Base-by-base conservation (phyloP, 2,113 vertebrate species). In the Naja naja region DNA sequence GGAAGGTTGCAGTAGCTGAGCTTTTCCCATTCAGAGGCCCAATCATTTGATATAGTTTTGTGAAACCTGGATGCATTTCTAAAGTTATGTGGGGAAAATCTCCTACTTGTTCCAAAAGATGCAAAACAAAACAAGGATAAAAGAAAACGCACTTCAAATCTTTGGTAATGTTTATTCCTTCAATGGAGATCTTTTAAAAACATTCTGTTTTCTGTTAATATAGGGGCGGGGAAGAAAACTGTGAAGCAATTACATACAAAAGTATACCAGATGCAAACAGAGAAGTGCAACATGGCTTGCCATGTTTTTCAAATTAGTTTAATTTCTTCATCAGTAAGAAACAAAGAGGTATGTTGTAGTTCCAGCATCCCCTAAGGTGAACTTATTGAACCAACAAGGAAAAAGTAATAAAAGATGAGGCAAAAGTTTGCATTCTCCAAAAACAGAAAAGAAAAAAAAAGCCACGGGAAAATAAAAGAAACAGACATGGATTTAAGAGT, bases 301-400 rank as follows among this genome's bases (percentile, higher is more conserved):
- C 96, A 96, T 81, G 5, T 98, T 97, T 97, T 98, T 97, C 95
- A 96, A 96, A 97, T 97, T 97, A 97, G 81, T 95, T 90, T 95
- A 95, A 89, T 95, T 97, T 95, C 95, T 96, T 96, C 96, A 97
- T 96, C 95, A 95, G 96, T 92, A 95, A 94, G 95, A 97, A 97
- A 97, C 93, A 96, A 96, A 97, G 92, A 89, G 92, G 91, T 94
- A 94, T 92, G 93, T 91, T 95, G 91, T 95, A 91, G 93, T 96
- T 94, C 93, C 95, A 95, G 95, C 69, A 95, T 88, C 86, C 91
- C 93, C 86, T 52, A 90, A 87, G 81, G 81, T 90, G 27, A 49
- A 18, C 23, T 90, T 93, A 90, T 55, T 43, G 10, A 58, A 89
- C 87, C 54, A 86, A 54, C 2, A 23, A 90, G 45, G 74, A 43